These are phyloP conservation scores for Rhea americana DNA, from an alignment of 2,113 vertebrate genomes.

Conservation along the genomic window DNA sequence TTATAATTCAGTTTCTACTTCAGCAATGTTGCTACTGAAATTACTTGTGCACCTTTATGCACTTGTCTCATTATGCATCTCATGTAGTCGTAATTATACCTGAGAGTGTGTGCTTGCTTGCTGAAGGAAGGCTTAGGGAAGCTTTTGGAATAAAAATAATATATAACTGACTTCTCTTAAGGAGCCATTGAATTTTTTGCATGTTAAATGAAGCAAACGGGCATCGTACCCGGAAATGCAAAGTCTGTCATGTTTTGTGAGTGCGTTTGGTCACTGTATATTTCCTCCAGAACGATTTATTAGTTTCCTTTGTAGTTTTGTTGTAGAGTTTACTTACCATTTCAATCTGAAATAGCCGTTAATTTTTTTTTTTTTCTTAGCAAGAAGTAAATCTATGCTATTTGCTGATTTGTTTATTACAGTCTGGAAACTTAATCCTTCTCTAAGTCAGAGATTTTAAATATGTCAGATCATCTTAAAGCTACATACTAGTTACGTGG, in stretches of 20 bases:
- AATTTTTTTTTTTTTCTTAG: not conserved
- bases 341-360: constrained; percentile 37
- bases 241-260: not conserved
- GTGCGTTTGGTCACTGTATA: not conserved
- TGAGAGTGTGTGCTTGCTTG: not conserved
- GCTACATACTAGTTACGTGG: not conserved
- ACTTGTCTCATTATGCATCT: not conserved
- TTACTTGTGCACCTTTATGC: not conserved
- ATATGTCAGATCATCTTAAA: constrained; percentile 27
- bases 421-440: constrained; percentile 40
- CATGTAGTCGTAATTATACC: not conserved
- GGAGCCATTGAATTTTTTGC: constrained; percentile 11
- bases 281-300: constrained; percentile 42
- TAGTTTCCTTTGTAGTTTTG: constrained; percentile 23
- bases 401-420: constrained; percentile 68
- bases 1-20: not conserved
- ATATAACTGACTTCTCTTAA: constrained; percentile 10
- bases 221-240: not conserved
- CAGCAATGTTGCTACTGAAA: not conserved
- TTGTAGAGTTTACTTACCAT: constrained; percentile 7
- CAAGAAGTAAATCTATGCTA: constrained; percentile 37
- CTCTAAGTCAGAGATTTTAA: constrained; percentile 40
- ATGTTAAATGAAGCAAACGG: constrained; percentile 28
- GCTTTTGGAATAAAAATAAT: constrained; percentile 26
- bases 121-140: not conserved